Percentiles rank a stretch among this genome's conserved stretches.
Conservation (phyloP, 2,113 vertebrate genomes). For the Menura novaehollandiae region DNA sequence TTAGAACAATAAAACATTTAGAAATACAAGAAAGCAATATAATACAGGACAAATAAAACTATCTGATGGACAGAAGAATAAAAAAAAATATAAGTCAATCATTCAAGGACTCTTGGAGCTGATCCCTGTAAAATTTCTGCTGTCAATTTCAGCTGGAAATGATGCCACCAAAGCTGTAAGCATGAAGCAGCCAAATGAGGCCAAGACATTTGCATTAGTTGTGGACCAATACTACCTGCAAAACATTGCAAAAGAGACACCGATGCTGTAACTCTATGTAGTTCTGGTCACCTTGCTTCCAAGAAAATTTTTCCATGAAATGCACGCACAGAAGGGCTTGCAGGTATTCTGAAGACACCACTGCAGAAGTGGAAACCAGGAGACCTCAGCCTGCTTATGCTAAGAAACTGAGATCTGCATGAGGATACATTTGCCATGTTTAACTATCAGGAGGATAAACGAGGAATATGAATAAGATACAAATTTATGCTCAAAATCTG, state of each 20-base stretch:
- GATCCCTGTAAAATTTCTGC: background rate
- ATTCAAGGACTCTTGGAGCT: background rate
- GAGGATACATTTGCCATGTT: accelerated
- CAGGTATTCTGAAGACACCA: background rate
- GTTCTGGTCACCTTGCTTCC: background rate
- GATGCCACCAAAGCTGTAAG: background rate
- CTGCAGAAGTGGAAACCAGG: background rate
- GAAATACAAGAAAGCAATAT: background rate
- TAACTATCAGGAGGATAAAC: background rate
- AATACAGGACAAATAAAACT: background rate
- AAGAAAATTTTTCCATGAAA: background rate
- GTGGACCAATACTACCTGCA: background rate
- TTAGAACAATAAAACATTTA: background rate
- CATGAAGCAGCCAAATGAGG: background rate
- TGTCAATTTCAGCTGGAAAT: background rate
- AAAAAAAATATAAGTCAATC: background rate
- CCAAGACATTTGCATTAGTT: background rate
- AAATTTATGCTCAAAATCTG: background rate
- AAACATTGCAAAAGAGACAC: background rate
- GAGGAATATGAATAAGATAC: background rate
- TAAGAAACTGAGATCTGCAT: background rate
- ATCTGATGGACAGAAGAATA: background rate
- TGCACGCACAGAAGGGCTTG: background rate
- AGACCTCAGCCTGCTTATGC: background rate
- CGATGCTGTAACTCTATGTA: background rate